A percentile compares a stretch with the other conserved stretches of the same genome.
These are phyloP conservation scores for Cherax quadricarinatus DNA, from an alignment of 1,140 invertebrate genomes.

Conservation along the genomic window DNA sequence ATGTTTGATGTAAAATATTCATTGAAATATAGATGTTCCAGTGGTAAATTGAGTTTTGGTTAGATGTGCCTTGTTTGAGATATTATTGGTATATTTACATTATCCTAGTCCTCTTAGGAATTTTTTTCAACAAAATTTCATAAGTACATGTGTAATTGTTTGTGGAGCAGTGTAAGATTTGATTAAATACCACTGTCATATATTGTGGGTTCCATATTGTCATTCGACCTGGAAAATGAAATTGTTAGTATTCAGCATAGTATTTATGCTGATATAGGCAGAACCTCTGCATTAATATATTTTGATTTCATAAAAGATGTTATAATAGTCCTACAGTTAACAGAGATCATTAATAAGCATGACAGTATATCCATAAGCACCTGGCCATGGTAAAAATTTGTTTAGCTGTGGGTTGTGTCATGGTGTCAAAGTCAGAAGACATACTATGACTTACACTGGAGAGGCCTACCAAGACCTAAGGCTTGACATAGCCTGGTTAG, in stretches of 20 bases:
- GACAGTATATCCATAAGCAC: not conserved
- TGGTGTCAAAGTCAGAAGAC: not conserved
- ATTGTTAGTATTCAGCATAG: too few relatives aligned
- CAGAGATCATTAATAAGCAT: too few relatives aligned
- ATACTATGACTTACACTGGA: not conserved
- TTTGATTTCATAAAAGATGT: not conserved
- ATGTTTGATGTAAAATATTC: not conserved
- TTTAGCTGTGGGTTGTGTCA: too few relatives aligned
- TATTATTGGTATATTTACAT: not conserved
- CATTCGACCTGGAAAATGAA: too few relatives aligned
- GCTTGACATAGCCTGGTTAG: not conserved
- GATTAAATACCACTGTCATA: not conserved
- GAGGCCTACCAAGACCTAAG: not conserved
- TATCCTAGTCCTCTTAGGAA: not conserved
- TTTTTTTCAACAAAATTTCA: not conserved
- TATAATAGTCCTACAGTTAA: not conserved
- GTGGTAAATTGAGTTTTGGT: not conserved
- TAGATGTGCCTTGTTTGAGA: not conserved
- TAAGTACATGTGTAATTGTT: not conserved
- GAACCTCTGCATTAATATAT: not conserved
- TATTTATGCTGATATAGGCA: too few relatives aligned
- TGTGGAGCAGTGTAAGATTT: not conserved
- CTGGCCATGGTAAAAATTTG: not conserved
- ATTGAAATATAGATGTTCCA: not conserved
- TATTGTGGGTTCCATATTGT: too few relatives aligned